Evolutionary conservation across 1,140 invertebrate genomes (phyloP), one percentile per base, ranked within the genome.

Genomic region (Myzus persicae): DNA sequence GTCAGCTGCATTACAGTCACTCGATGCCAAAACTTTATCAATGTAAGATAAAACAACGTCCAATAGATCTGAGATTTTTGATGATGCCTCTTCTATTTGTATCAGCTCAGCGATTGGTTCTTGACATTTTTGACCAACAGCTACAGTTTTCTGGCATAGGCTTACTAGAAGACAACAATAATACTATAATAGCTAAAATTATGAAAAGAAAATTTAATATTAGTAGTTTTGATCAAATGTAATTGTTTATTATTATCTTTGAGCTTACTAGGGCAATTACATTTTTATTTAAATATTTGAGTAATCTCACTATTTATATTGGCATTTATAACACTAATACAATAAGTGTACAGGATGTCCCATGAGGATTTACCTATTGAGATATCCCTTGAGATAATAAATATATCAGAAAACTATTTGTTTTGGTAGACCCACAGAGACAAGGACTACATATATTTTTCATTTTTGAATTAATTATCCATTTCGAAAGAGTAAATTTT

Each of bases 1-100:
- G 42, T 93, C 91, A 8, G 91, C 76, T 51, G 76, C 76, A 40
- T 93, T 93, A 93, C 97, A 97, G 95, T 97, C 97, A 95, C 98
- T 97, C 51, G 98, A 97, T 40, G 95, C 95, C 94, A 98, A 95
- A 93, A 98, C 97, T 95, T 98, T 98, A 95, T 99, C 98, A 31
- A 99, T 98, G 95, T 99, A 99, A 82, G 96, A 95, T 90, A 98
- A 95, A 94, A 99, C 97, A 95, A 97, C 96, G 94, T 98, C 97
- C 40, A 99, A 95, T 94, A 98, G 96, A 1, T 96, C 95, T 54
- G 97, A 96, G 91, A 99, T 96, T 95, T 97, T 97, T 2, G 96
- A 95, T 48, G 97, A 97, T 0, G 98, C 98, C 94, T 98, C 97
- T 2, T 97, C 97, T 18, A 99, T 97, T 95, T 98, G 98, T 20